Evolutionary conservation across 2,113 vertebrate genomes (phyloP), one percentile per base, ranked within the genome.

Genomic region (Callipepla squamata): DNA sequence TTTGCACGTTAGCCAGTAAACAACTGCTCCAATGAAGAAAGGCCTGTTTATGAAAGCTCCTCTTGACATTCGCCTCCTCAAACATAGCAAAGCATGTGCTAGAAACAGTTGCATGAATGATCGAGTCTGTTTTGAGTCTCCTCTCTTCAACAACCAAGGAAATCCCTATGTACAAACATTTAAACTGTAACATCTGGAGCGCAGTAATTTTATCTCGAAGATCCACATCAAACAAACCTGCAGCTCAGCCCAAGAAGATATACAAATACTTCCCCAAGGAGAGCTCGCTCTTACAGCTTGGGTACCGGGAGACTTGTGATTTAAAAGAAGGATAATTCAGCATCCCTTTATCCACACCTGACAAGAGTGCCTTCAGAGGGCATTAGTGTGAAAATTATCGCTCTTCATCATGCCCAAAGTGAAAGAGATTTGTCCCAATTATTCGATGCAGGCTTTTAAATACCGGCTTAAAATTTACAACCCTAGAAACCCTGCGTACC

Each of bases 131-230:
- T 98, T 97, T 97, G 97, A 97, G 96, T 97, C 94, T 93, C 87
- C 96, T 94, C 93, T 96, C 95, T 95, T 94, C 96, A 62, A 92
- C 96, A 97, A 97, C 93, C 92, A 96, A 98, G 96, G 97, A 98
- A 97, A 97, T 97, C 97, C 96, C 95, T 96, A 90, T 94, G 89
- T 96, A 97, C 95, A 96, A 97, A 97, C 95, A 97, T 92, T 95
- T 97, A 97, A 98, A 96, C 93, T 90, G 80, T 88, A 97, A 96
- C 97, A 98, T 96, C 97, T 97, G 97, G 96, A 96, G 90, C 40
- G 20, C 92, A 95, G 87, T 96, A 96, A 96, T 96, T 97, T 97
- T 97, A 97, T 98, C 97, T 96, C 47, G 95, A 97, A 94, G 93
- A 97, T 97, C 97, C 96, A 97, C 96, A 97, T 98, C 96, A 97